phyloP scores from a whole-genome alignment of 2,888 invertebrate genomes.

The Philonicus albiceps region DNA sequence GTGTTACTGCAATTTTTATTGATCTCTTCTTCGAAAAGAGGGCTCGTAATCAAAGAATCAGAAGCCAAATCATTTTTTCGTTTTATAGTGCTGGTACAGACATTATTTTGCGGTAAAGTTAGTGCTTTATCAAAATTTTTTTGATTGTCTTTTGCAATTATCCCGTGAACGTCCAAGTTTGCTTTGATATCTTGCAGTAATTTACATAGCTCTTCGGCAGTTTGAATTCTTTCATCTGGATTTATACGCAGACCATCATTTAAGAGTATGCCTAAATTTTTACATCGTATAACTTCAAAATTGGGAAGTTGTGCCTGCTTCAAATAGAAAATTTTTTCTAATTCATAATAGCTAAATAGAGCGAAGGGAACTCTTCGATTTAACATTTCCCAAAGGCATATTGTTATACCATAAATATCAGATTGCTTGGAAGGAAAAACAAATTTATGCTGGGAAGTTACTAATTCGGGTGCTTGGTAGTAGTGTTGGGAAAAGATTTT shows the following conservation, averaged over 20 bases:
- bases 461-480: slow-evolving; percentile 50
- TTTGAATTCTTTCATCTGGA: slow-evolving; percentile 42
- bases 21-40: not conserved
- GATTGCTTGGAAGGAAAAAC: slow-evolving; percentile 49
- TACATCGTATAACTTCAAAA: slow-evolving; percentile 44
- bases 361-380: slow-evolving; percentile 50
- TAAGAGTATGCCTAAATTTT: slow-evolving; percentile 44
- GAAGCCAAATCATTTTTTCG: not conserved
- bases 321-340: slow-evolving; percentile 45
- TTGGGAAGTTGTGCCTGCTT: slow-evolving; percentile 45
- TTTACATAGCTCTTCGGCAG: slow-evolving; percentile 41
- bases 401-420: slow-evolving; percentile 49
- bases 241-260: slow-evolving; percentile 45
- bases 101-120: not conserved
- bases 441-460: slow-evolving; percentile 40
- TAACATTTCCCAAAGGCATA: slow-evolving; percentile 51
- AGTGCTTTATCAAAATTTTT: not conserved
- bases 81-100: not conserved
- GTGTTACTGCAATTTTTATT: not conserved
- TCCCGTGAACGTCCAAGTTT: not conserved
- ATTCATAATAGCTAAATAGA: slow-evolving; percentile 47
- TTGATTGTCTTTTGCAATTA: not conserved
- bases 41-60: not conserved
- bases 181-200: slow-evolving; percentile 13
- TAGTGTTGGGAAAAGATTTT: slow-evolving; percentile 47